Evolutionary conservation across 1,140 invertebrate species (phyloP).

Genomic region (Episyrphus balteatus): DNA sequence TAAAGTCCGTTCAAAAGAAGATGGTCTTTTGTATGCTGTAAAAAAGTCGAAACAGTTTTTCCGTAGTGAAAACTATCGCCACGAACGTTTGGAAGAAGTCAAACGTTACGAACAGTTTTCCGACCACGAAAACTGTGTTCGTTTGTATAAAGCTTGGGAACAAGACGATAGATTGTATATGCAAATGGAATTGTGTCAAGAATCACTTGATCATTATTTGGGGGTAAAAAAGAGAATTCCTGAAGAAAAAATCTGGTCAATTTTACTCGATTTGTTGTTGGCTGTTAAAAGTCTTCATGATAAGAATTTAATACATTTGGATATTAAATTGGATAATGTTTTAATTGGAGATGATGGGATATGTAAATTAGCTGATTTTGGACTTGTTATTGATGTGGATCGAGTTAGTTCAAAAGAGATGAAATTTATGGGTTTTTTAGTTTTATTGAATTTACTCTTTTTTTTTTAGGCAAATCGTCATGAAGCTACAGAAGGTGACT

Average conservation of each 20-base stretch:
- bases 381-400: conserved; percentile 53
- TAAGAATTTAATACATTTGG: conserved; percentile 57
- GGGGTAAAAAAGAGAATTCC: conserved; percentile 34
- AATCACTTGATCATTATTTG: conserved; percentile 39
- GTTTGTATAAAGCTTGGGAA: conserved; percentile 62
- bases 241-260: conserved; percentile 37
- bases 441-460: background rate
- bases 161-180: conserved; percentile 58
- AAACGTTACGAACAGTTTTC: conserved; percentile 56
- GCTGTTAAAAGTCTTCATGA: conserved; percentile 57
- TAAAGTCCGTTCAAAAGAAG: conserved; percentile 51
- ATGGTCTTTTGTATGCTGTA: conserved; percentile 56
- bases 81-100: conserved; percentile 55
- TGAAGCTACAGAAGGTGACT: conserved; percentile 56
- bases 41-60: conserved; percentile 53
- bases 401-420: conserved; percentile 42
- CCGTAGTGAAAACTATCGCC: conserved; percentile 47
- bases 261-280: conserved; percentile 33
- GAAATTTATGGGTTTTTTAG: background rate
- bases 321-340: conserved; percentile 70
- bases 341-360: conserved; percentile 46
- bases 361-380: conserved; percentile 67
- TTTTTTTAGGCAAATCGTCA: conserved; percentile 20
- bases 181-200: conserved; percentile 58
- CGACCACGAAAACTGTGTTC: conserved; percentile 54